Base-by-base conservation (phyloP, 2,797 vertebrate species). In the Microcaecilia unicolor region DNA sequence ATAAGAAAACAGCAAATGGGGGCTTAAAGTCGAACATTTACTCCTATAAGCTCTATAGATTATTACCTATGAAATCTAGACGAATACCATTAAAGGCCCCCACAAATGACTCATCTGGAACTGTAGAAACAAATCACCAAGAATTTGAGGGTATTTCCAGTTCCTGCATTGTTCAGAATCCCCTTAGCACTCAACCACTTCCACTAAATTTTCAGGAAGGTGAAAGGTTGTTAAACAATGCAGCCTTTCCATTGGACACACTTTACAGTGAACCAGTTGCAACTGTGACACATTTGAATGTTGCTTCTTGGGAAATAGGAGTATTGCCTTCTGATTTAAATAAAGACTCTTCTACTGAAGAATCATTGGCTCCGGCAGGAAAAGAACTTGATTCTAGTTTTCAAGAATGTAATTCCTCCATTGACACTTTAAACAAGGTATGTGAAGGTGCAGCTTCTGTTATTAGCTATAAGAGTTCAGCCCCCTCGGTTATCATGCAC, bases 41-140 rank as follows among this genome's bases (percentile, higher is more conserved):
- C 57, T 93, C 96, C 1, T 96, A 98, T 54, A 98, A 98, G 64
- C 89, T 99, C 10, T 99, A 99, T 46, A 78, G 94, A 52, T 90
- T 99, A 30, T 72, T 99, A 31, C 96, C 96, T 7, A 98, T 96
- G 95, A 98, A 91, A 63, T 94, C 92, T 56, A 84, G 89, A 67
- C 88, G 94, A 52, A 77, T 88, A 36, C 77, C 83, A 30, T 93
- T 97, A 11, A 98, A 96, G 64, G 88, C 86, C 3, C 94, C 93
- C 56, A 83, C 78, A 52, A 81, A 85, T 27, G 84, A 89, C 6
- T 84, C 86, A 7, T 84, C 85, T 23, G 90, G 89, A 46, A 66
- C 38, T 4, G 37, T 49, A 17, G 87, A 73, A 23, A 44, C 56
- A 28, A 64, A 28, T 11, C 74, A 78, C 15, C 84, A 85, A 52